Base-by-base conservation (phyloP, 2,888 invertebrate species). In the Eretmocerus hayati region DNA sequence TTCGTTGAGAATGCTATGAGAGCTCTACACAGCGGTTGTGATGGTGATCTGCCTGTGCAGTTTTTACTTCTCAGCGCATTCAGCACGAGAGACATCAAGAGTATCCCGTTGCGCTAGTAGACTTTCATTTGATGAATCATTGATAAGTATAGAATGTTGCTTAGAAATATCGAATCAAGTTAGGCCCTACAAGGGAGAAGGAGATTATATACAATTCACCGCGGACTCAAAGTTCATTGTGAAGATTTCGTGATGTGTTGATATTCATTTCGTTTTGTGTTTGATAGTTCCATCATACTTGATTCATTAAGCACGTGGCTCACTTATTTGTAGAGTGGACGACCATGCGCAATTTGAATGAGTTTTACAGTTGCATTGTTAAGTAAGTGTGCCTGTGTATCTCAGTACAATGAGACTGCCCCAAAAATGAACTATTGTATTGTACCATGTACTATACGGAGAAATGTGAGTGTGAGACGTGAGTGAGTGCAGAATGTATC, bases 201-300 rank as follows among this genome's bases (percentile, higher is more conserved):
- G 40, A 49, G 44, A 57, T 48, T 53, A 30, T 50, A 53, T 50
- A 51, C 45, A 19, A 36, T 8, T 42, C 45, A 54, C 47, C 38
- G 45, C 40, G 51, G 49, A 49, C 51, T 41, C 51, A n/a, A n/a
- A n/a, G n/a, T n/a, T 57, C 54, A 55, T 57, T 46, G 31, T 43
- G 42, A 56, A 56, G 55, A 60, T 54, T 60, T 57, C 48, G 58
- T 52, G 57, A 55, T 51, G 57, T 56, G 62, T 62, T 64, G 50
- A 59, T 61, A 65, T 67, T 69, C 66, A 69, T 67, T 68, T 64
- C 56, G 58, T 60, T 66, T 62, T 58, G 65, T 67, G 67, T 66
- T 53, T 66, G 66, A 62, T 63, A 52, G 23, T 63, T 63, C 60
- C 58, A 62, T 63, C 63, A 62, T 46, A 58, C 60, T 52, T 64